phyloP scores from a whole-genome alignment of 2,113 vertebrate genomes.

The pig (Sus scrofa) region DNA sequence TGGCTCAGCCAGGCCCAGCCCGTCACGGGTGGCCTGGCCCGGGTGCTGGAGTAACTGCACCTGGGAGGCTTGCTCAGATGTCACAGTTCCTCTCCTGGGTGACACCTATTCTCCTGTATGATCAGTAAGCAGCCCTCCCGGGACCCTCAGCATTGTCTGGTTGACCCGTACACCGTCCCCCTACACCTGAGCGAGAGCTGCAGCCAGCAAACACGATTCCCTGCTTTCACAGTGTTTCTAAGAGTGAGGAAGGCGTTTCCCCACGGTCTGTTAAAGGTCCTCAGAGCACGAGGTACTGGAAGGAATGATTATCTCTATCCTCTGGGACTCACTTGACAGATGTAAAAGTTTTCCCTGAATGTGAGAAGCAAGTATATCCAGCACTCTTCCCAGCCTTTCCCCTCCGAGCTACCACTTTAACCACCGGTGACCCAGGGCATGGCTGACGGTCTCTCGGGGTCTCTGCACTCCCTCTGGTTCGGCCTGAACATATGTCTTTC shows the following conservation, averaged over 20 bases:
- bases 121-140: background rate
- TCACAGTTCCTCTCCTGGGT: background rate
- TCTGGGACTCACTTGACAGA: background rate
- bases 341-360: background rate
- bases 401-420: background rate
- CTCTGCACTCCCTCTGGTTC: background rate
- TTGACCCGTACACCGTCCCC: background rate
- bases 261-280: background rate
- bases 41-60: background rate
- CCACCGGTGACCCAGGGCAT: background rate
- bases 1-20: too few species aligned
- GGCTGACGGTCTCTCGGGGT: accelerated
- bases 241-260: background rate
- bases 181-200: background rate
- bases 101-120: background rate
- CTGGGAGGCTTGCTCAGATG: background rate
- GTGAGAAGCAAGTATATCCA: background rate
- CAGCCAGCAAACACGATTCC: background rate
- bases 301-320: background rate
- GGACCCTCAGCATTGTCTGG: background rate
- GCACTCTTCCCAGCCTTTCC: background rate
- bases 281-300: background rate
- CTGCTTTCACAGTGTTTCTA: background rate
- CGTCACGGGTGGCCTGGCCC: accelerated
- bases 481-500: too few species aligned